Evolutionary conservation across 2,113 vertebrate species (phyloP), one percentile per base, ranked within the genome.

Genomic region (Hypomesus transpacificus): DNA sequence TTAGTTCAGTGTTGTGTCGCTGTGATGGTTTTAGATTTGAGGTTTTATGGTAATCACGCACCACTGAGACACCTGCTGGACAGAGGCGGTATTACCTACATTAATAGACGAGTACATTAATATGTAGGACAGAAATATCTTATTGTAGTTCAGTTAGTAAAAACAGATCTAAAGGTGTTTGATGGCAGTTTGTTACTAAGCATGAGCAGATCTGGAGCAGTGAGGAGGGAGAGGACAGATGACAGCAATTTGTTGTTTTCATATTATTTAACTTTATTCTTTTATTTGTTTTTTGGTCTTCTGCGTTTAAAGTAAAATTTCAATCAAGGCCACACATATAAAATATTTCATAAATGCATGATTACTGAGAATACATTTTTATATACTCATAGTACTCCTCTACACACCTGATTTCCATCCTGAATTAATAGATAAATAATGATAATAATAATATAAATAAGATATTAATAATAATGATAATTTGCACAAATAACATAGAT

Each of bases 181-280:
- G 39, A 2, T 46, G 39, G 39, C 8, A 46, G 39, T 8, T 7
- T 11, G 39, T 46, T 46, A 8, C 9, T 7, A 5, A 46, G 39
- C 39, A 46, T 11, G 39, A 46, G 11, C 39, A 46, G 9, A 4
- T 14, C 14, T 16, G 22, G 16, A 61, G 24, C 22, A 26, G 22
- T 24, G 14, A 24, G 22, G 22, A 61, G 28, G 31, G 62, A 64
- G 62, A 64, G 8, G 2, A 39, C 62, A 31, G 31, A 22, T 65
- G 63, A 46, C 63, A 50, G 63, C 28, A 46, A 18, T 69, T 72
- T 5, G 46, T 70, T 74, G 58, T 58, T 70, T 61, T 64, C 18
- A 7, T 14, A 16, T 67, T 39, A 50, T 26, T 68, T 46, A 24
- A 20, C 13, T 14, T 52, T 53, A 54, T 76, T 67, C 28, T 62